phyloP scores from a whole-genome alignment of 2,797 vertebrate species.

The Lacerta viridis region DNA sequence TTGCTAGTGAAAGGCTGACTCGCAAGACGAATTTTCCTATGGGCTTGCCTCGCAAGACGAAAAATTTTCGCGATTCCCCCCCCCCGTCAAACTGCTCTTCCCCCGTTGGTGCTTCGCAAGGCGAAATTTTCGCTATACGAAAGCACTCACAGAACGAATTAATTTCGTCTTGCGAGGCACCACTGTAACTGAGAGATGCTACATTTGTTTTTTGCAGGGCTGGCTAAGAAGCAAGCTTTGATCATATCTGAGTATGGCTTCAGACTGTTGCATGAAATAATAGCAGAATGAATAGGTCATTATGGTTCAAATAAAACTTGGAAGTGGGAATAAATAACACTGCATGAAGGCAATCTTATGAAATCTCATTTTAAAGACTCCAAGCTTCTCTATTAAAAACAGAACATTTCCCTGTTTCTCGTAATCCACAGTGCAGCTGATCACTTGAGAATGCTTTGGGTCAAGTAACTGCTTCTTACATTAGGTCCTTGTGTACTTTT shows the following conservation, averaged over 20 bases:
- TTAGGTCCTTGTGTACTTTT: not conserved
- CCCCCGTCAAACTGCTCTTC: no score
- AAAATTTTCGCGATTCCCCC: no score
- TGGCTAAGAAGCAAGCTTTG: conserved; percentile 10
- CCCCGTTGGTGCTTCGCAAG: no score
- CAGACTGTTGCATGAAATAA: conserved; percentile 31
- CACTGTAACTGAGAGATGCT: not conserved
- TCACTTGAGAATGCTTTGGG: not conserved
- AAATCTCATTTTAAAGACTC: conserved; percentile 19
- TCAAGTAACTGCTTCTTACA: no score
- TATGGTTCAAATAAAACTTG: conserved; percentile 40
- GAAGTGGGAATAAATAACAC: conserved; percentile 39
- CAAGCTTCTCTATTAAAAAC: conserved; percentile 10
- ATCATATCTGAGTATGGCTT: not conserved
- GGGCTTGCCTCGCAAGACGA: no score
- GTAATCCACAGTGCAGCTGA: not conserved
- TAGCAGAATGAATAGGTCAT: conserved; percentile 53
- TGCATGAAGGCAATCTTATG: conserved; percentile 25
- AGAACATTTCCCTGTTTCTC: not conserved
- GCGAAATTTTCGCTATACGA: no score
- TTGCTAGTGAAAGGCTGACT: no score
- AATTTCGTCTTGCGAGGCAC: no score
- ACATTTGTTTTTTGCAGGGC: conserved; percentile 38
- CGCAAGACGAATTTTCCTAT: no score
- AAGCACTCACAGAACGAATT: no score